Evolutionary conservation across 2,797 vertebrate species (phyloP).

Genomic region (Novumbra hubbsi): DNA sequence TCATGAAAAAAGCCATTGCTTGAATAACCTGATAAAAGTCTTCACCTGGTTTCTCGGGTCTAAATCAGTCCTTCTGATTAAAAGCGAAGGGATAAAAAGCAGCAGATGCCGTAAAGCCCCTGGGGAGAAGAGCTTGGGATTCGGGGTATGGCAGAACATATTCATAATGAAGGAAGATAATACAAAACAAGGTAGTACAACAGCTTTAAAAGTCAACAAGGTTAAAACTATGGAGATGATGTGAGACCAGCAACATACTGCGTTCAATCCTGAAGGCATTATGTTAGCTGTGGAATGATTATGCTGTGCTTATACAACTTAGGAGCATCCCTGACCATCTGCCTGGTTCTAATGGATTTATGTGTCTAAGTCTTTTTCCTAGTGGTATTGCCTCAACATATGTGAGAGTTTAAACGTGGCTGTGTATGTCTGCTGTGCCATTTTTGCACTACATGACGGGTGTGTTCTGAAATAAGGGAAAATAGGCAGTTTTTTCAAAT

Average conservation of each 20-base stretch:
- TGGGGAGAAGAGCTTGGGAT: neutral
- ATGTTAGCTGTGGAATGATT: neutral
- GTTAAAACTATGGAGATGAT: neutral
- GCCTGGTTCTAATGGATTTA: neutral
- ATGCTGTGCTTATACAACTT: neutral
- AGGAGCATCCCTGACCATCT: conserved; percentile 7
- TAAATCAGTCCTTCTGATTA: conserved; percentile 4
- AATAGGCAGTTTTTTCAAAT: conserved; percentile 16
- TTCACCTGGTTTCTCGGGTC: conserved; percentile 11
- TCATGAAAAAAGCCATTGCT: conserved; percentile 6
- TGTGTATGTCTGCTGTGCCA: neutral
- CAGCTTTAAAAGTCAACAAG: neutral
- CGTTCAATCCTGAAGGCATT: neutral
- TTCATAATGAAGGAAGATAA: conserved; percentile 2
- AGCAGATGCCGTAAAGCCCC: conserved; percentile 14
- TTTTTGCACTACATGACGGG: neutral
- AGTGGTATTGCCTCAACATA: neutral
- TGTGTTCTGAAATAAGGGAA: conserved; percentile 2
- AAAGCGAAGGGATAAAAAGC: neutral
- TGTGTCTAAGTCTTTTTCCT: neutral
- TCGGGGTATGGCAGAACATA: no score
- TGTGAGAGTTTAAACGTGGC: neutral
- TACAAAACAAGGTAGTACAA: neutral
- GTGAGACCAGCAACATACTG: neutral
- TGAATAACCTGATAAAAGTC: conserved; percentile 1